Conservation (phyloP, 1,140 invertebrate species). For the Rhagoletis pomonella region DNA sequence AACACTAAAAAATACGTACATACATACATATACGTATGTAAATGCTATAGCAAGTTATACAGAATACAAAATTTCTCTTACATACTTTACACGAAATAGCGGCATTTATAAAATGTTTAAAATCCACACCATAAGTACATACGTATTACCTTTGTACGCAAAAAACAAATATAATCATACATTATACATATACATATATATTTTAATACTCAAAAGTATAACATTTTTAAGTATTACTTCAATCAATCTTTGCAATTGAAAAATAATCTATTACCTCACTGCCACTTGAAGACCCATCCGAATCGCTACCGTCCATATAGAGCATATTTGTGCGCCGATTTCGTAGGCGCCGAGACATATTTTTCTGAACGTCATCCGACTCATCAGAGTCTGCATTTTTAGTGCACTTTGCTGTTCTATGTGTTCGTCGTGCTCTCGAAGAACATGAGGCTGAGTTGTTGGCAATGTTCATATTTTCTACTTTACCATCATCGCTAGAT, state of each 20-base stretch:
- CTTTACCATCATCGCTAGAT: constrained; percentile 59
- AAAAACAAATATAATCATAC: no score
- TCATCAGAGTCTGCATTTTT: constrained; percentile 64
- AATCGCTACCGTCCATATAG: constrained; percentile 64
- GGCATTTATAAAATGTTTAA: no score
- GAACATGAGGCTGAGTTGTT: constrained; percentile 58
- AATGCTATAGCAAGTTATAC: no score
- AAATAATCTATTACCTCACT: constrained; percentile 70
- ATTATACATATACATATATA: no score
- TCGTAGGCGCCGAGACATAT: constrained; percentile 63
- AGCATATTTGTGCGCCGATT: constrained; percentile 66
- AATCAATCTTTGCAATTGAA: background rate
- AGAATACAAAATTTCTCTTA: no score
- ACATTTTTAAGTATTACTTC: no score
- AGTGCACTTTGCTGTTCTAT: background rate
- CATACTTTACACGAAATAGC: no score
- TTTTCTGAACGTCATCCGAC: constrained; percentile 54
- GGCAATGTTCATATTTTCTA: constrained; percentile 58
- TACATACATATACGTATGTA: no score
- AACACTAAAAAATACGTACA: no score
- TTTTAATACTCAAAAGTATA: no score
- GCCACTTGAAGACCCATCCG: constrained; percentile 71
- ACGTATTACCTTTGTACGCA: no score
- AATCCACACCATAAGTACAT: no score
- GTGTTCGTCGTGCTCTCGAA: background rate